Percentiles rank a stretch among this genome's conserved stretches.
phyloP scores from a whole-genome alignment of 1,140 invertebrate species.

The Goniozus legneri region DNA sequence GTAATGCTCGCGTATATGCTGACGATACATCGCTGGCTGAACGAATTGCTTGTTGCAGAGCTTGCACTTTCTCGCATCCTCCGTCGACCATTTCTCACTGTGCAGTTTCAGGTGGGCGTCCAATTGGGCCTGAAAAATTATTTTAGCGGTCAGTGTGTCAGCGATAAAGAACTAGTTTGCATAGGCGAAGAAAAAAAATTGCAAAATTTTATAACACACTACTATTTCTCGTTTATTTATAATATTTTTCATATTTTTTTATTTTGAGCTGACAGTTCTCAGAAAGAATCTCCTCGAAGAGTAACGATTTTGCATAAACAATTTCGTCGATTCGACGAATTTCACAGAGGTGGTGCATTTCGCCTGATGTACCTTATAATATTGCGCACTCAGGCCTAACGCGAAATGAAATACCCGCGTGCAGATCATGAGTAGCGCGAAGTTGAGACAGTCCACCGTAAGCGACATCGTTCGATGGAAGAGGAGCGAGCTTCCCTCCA shows the following conservation, averaged over 20 bases:
- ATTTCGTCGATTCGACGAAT: too few relatives aligned
- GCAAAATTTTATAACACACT: not conserved
- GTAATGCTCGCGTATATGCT: constrained; percentile 44
- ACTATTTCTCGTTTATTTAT: not conserved
- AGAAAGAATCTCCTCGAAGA: too few relatives aligned
- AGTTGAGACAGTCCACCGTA: constrained; percentile 35
- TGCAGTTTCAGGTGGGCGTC: constrained; percentile 44
- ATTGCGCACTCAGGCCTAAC: constrained; percentile 36
- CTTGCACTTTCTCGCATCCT: constrained; percentile 43
- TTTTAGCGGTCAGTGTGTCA: not conserved
- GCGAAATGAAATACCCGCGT: constrained; percentile 37
- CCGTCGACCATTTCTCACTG: constrained; percentile 39
- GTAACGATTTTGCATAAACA: too few relatives aligned
- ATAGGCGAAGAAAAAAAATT: not conserved
- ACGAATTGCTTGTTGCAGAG: constrained; percentile 45
- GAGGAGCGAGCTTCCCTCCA: too few relatives aligned
- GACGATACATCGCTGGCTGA: constrained; percentile 41
- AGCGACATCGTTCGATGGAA: constrained; percentile 30
- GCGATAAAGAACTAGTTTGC: not conserved
- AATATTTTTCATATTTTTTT: too few relatives aligned
- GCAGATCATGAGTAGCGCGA: constrained; percentile 35
- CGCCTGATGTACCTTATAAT: constrained; percentile 40
- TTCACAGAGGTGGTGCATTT: too few relatives aligned
- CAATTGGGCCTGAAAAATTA: constrained; percentile 33
- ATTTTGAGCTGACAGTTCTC: too few relatives aligned